Evolutionary conservation across 2,888 invertebrate species (phyloP).

Genomic region (Drosophila putrida): DNA sequence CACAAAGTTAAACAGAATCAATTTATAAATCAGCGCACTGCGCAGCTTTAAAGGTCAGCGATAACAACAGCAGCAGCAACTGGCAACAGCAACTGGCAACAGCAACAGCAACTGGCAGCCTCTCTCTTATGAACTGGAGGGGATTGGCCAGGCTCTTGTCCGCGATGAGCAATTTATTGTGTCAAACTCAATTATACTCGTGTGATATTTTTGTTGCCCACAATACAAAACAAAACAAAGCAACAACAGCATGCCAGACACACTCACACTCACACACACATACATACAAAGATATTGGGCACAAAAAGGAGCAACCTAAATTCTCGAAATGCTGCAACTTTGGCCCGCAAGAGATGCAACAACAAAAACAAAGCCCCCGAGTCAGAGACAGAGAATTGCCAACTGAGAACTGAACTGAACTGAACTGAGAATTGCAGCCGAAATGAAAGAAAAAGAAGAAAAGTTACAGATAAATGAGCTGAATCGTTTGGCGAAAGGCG

Average conservation of each 20-base stretch:
- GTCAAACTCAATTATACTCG: slow-evolving; percentile 86
- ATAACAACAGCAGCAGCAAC: slow-evolving; percentile 59
- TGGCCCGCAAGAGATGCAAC: slow-evolving; percentile 49
- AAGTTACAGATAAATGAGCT: slow-evolving; percentile 77
- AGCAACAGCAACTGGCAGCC: slow-evolving; percentile 35
- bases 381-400: slow-evolving; percentile 1
- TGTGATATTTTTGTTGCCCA: slow-evolving; percentile 83
- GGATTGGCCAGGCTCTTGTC: slow-evolving; percentile 55
- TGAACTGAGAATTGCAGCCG: slow-evolving; percentile 43
- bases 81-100: slow-evolving; percentile 37
- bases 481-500: slow-evolving; percentile 79
- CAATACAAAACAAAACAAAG: slow-evolving; percentile 45
- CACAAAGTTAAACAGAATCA: slow-evolving; percentile 83
- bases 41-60: slow-evolving; percentile 82
- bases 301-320: slow-evolving; percentile 78
- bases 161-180: slow-evolving; percentile 86
- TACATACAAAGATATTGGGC: slow-evolving; percentile 25
- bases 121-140: slow-evolving; percentile 38
- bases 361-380: slow-evolving; percentile 9
- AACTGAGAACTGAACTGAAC: slow-evolving; percentile 1
- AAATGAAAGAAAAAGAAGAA: slow-evolving; percentile 64
- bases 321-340: slow-evolving; percentile 76
- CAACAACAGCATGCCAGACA: slow-evolving; percentile 52
- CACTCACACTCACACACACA: slow-evolving; percentile 28
- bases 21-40: slow-evolving; percentile 83